Evolutionary conservation across 2,888 invertebrate genomes (phyloP).

Genomic region (Platypus cylindrus): DNA sequence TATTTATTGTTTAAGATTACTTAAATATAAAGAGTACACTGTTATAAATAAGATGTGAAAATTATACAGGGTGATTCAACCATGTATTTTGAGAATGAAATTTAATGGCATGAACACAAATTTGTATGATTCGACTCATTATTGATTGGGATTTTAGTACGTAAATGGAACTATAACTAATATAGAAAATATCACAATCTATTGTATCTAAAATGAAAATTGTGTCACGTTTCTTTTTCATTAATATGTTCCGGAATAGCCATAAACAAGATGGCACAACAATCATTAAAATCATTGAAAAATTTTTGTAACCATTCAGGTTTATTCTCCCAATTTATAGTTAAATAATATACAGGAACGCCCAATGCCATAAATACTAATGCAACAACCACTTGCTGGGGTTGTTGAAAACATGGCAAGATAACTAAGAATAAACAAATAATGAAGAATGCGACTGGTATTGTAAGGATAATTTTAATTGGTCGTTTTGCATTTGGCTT

Average conservation of each 20-base stretch:
- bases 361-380: slow-evolving; percentile 66
- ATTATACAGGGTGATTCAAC: too few relatives aligned
- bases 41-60: too few relatives aligned
- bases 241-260: slow-evolving; percentile 52
- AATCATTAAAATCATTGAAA: slow-evolving; percentile 56
- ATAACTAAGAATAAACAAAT: slow-evolving; percentile 68
- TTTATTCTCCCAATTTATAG: slow-evolving; percentile 55
- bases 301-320: slow-evolving; percentile 55
- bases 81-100: too few relatives aligned
- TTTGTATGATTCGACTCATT: too few relatives aligned
- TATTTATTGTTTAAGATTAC: too few relatives aligned
- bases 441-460: slow-evolving; percentile 65
- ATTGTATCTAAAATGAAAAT: too few relatives aligned
- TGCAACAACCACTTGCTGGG: slow-evolving; percentile 68
- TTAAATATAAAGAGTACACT: too few relatives aligned
- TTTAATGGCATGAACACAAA: too few relatives aligned
- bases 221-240: slow-evolving; percentile 13
- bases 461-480: slow-evolving; percentile 55
- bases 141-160: too few relatives aligned
- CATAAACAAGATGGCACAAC: slow-evolving; percentile 69
- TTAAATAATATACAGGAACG: slow-evolving; percentile 66
- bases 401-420: slow-evolving; percentile 68
- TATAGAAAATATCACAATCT: too few relatives aligned
- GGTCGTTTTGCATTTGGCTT: slow-evolving; percentile 67
- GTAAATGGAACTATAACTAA: too few relatives aligned